Evolutionary conservation across 2,113 vertebrate genomes (phyloP), one percentile per base, ranked within the genome.

Genomic region (Orientallactaga bullata): DNA sequence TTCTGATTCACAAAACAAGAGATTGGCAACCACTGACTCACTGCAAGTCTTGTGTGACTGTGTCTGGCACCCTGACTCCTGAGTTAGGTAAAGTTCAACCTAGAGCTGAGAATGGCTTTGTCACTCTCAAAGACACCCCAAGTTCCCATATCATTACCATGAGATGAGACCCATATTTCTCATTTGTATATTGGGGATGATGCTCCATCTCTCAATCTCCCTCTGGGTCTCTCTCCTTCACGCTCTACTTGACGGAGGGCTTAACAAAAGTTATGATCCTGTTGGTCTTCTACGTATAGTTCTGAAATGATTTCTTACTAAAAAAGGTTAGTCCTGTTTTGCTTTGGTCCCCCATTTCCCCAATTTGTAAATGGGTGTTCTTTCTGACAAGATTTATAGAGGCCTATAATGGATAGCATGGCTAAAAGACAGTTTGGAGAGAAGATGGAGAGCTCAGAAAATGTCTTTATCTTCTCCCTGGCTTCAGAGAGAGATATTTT

Each of bases 321-420:
- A 71, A 93, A 88, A 11, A 86, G 35, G 55, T 73, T 23, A 77
- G 47, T 63, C 15, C 37, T 51, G 72, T 90, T 88, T 71, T 83
- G 60, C 55, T 94, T 85, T 88, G 66, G 86, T 18, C 79, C 80
- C 71, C 73, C 35, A 65, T 76, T 91, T 86, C 18, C 77, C 69
- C n/a, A 74, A 37, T 87, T 51, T 92, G 78, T 89, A 66, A 85
- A 55, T 77, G 83, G 88, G 26, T 55, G 71, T 39, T 81, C 26
- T 93, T 90, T 83, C 80, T 93, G 87, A 87, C 80, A 94, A 94
- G 80, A 72, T 77, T 90, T 68, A 23, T 6, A 72, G 66, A 91
- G 58, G 42, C 0, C 65, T 85, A 78, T n/a, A 76, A 47, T 81
- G 61, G 79, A 84, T 35, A 47, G 82, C 55, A 84, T 39, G 66